phyloP scores from a whole-genome alignment of 2,888 invertebrate species.

The Mycalesis mineus region DNA sequence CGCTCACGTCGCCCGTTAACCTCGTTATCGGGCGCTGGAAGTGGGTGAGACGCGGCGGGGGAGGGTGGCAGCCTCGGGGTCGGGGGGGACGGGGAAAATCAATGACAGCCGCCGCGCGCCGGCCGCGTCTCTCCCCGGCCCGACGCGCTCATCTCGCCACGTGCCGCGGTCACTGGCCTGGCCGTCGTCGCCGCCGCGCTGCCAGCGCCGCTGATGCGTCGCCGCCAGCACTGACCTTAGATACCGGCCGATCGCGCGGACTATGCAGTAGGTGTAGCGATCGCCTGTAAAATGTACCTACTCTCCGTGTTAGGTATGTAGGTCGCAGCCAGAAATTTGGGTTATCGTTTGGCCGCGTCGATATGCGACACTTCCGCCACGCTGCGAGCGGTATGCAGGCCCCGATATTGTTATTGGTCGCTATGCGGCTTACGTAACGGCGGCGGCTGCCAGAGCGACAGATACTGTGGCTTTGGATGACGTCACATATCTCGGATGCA shows the following conservation, averaged over 20 bases:
- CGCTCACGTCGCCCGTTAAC: slow-evolving; percentile 79
- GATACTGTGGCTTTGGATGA: slow-evolving; percentile 41
- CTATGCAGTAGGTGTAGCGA: slow-evolving; percentile 29
- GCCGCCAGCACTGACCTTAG: slow-evolving; percentile 29
- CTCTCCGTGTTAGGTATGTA: slow-evolving; percentile 63
- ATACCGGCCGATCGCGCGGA: slow-evolving; percentile 5
- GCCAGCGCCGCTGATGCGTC: slow-evolving; percentile 32
- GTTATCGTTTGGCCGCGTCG: slow-evolving; percentile 72
- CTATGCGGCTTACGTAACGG: slow-evolving; percentile 50
- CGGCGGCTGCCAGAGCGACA: slow-evolving; percentile 46
- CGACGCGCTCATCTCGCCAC: slow-evolving; percentile 76
- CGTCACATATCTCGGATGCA: slow-evolving; percentile 42
- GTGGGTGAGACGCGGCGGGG: slow-evolving; percentile 76
- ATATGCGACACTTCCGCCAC: slow-evolving; percentile 69
- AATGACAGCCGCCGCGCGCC: slow-evolving; percentile 78
- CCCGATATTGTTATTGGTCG: slow-evolving; percentile 53
- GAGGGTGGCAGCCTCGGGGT: slow-evolving; percentile 57
- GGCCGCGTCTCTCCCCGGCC: slow-evolving; percentile 73
- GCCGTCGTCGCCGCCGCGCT: slow-evolving; percentile 42
- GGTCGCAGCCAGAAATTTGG: slow-evolving; percentile 73
- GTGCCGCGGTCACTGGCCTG: slow-evolving; percentile 76
- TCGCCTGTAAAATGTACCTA: slow-evolving; percentile 54
- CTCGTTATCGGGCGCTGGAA: slow-evolving; percentile 79
- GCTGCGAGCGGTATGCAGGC: slow-evolving; percentile 60
- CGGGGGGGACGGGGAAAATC: slow-evolving; percentile 73